A percentile compares a stretch with the other conserved stretches of the same genome.
These are phyloP conservation scores for Gibbula magus DNA, from an alignment of 2,888 invertebrate genomes.

Conservation along the genomic window DNA sequence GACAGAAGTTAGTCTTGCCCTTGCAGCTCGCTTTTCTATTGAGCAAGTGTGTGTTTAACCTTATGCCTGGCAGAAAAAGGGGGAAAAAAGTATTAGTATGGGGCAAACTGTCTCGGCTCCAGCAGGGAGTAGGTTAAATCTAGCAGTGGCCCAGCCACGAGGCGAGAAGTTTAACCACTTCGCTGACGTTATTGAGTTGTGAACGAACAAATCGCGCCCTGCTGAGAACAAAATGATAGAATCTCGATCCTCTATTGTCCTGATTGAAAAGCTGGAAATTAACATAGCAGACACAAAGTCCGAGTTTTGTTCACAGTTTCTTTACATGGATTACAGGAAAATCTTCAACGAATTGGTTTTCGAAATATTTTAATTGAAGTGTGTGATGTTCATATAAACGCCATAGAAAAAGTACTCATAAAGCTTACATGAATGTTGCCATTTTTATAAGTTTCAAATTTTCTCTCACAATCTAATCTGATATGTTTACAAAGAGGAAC, in stretches of 20 bases:
- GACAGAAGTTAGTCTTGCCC: neutral
- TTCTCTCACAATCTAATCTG: no score
- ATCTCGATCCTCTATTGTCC: neutral
- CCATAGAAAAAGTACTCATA: no score
- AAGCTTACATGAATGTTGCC: no score
- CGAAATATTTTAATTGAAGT: neutral
- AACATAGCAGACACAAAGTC: neutral
- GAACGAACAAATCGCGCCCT: neutral
- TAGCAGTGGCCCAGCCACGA: neutral
- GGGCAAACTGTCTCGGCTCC: no score
- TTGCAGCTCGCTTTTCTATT: neutral
- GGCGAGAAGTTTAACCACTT: neutral
- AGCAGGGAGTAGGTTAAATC: neutral
- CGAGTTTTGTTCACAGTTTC: neutral
- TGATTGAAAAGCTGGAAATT: neutral
- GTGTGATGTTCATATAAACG: neutral
- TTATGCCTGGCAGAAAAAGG: no score
- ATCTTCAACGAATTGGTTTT: conserved; percentile 6
- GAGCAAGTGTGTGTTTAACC: neutral
- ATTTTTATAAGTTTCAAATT: no score
- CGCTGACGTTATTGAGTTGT: neutral
- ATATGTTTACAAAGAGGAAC: no score
- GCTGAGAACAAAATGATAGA: neutral
- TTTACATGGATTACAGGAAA: neutral
- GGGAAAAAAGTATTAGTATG: no score